Evolutionary conservation across 2,888 invertebrate species (phyloP), one percentile per base, ranked within the genome.

Genomic region (Parapristionchus giblindavisi): DNA sequence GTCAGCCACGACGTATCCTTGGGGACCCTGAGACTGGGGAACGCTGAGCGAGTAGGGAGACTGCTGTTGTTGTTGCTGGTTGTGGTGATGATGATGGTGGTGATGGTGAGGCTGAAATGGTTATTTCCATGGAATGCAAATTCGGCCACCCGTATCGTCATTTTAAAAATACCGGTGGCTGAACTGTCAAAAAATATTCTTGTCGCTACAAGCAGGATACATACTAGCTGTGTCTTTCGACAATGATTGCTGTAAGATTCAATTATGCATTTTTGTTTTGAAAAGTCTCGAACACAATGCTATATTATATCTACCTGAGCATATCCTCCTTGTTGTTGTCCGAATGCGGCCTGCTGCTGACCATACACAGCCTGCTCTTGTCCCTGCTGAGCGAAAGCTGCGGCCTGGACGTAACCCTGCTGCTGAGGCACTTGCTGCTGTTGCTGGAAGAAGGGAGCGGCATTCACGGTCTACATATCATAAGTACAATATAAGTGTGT

Each of bases 331-430:
- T 14, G 1, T 43, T 43, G 63, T 65, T 43, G 21, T 43, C 43
- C 0, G 43, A 40, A 0, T 34, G 63, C 17, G 4, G 63, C 21
- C 43, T 43, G 43, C 43, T 43, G 43, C 63, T 65, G 63, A 1
- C 24, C 63, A 32, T 43, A 65, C 21, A 24, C 27, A 17, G 63
- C 40, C 63, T 43, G 43, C 4, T 21, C n/a, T n/a, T n/a, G n/a
- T n/a, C n/a, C n/a, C 27, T 2, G 63, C 40, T 4, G 63, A 61
- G 14, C 43, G 63, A 43, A 65, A 65, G 24, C n/a, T n/a, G n/a
- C n/a, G n/a, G n/a, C 63, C 63, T 65, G 63, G 27, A 24, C 36
- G 36, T 24, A n/a, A 5, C 21, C 4, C 21, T 52, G 21, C 24
- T 52, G 21, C 24, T 3, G 52, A n/a, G 5, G 21, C 24, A 24